Conservation (phyloP, 2,797 vertebrate genomes). For the Rhinoraja longicauda region DNA sequence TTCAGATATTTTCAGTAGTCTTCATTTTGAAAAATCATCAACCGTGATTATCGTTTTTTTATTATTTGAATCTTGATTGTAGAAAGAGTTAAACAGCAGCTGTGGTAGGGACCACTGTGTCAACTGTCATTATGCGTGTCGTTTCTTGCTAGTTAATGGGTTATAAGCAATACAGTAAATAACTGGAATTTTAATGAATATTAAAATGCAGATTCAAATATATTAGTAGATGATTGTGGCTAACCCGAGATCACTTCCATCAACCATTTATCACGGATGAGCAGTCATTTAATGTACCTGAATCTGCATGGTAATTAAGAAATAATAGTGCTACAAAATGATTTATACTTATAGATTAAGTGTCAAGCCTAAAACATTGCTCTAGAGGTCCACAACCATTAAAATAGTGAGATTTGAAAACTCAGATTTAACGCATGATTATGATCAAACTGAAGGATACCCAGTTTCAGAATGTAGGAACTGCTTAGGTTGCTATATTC, state of each 20-base stretch:
- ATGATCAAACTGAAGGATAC: background rate
- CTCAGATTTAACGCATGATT: slow-evolving; percentile 21
- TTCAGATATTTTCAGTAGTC: background rate
- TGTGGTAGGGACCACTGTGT: background rate
- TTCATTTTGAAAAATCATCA: background rate
- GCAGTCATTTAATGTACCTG: slow-evolving; percentile 37
- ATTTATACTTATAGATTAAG: slow-evolving; percentile 39
- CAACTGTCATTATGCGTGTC: slow-evolving; percentile 1
- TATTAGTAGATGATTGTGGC: slow-evolving; percentile 37
- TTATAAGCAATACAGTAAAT: slow-evolving; percentile 34
- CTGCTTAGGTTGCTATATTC: background rate
- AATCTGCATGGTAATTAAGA: slow-evolving; percentile 39
- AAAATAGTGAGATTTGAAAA: slow-evolving; percentile 20
- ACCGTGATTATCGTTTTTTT: background rate
- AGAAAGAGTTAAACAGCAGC: slow-evolving; percentile 28
- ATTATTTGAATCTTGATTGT: background rate
- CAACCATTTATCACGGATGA: slow-evolving; percentile 38
- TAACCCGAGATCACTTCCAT: slow-evolving; percentile 38
- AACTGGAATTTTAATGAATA: slow-evolving; percentile 39
- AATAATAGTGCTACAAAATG: slow-evolving; percentile 33
- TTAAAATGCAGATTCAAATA: slow-evolving; percentile 36
- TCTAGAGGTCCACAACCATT: background rate
- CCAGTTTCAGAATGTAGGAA: background rate
- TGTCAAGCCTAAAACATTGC: slow-evolving; percentile 28
- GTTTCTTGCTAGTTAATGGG: slow-evolving; percentile 16